phyloP scores from a whole-genome alignment of 2,113 vertebrate species.

The Muntiacus muntjak region DNA sequence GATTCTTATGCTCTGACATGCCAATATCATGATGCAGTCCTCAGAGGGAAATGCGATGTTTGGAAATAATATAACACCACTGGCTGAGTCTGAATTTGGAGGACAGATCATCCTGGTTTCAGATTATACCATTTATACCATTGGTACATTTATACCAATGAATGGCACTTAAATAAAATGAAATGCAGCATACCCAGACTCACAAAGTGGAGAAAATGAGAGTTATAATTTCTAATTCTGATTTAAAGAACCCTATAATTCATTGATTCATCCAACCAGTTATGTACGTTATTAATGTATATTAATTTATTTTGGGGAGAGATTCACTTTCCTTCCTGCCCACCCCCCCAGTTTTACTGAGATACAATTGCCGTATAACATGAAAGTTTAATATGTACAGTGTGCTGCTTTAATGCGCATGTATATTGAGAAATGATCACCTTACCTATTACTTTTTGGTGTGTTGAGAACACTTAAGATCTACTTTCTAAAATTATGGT shows the following conservation, averaged over 20 bases:
- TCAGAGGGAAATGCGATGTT: neutral
- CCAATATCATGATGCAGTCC: neutral
- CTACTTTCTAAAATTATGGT: neutral
- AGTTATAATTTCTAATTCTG: neutral
- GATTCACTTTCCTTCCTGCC: neutral
- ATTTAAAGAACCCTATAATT: neutral
- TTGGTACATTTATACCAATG: neutral
- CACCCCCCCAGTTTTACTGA: neutral
- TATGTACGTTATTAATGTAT: neutral
- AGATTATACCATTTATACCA: neutral
- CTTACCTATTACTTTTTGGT: neutral
- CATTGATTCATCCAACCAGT: neutral
- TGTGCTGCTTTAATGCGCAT: neutral
- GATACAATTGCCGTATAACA: neutral
- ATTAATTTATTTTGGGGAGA: neutral
- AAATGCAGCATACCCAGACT: neutral
- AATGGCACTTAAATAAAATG: neutral
- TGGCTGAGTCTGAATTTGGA: neutral
- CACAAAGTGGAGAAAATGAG: neutral
- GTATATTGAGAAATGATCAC: neutral
- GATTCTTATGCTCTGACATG: neutral
- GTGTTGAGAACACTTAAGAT: neutral
- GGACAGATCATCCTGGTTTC: neutral
- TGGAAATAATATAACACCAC: neutral
- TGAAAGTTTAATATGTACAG: neutral